Percentiles rank a stretch among this genome's conserved stretches.
Conservation (phyloP, 1,140 invertebrate genomes). For the Rhyacophila brunnea region DNA sequence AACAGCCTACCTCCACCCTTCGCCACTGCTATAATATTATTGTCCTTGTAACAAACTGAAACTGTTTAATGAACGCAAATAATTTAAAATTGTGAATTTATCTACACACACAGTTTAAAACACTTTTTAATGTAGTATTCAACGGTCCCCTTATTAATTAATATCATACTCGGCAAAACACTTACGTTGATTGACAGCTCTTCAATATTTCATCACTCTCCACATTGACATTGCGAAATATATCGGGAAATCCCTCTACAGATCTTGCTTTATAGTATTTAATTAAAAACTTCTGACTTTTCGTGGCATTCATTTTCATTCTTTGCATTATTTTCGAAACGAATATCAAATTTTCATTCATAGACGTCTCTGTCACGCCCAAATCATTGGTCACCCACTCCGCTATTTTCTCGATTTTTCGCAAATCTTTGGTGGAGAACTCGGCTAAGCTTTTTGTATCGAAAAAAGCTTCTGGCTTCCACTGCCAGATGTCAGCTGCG, state of each 20-base stretch:
- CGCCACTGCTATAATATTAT: no score
- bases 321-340: conserved; percentile 17
- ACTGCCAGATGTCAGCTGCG: conserved; percentile 21
- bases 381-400: conserved; percentile 25
- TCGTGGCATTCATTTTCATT: conserved; percentile 24
- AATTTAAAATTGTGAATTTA: no score
- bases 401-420: conserved; percentile 17
- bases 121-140: no score
- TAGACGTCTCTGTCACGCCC: conserved; percentile 12
- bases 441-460: conserved; percentile 14
- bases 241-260: conserved; percentile 11
- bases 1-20: no score
- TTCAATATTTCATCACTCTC: conserved; percentile 32
- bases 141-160: no score
- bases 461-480: conserved; percentile 8
- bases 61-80: no score
- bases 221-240: conserved; percentile 26
- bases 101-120: no score
- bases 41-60: no score
- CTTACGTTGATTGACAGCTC: conserved; percentile 31
- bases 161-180: no score
- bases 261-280: conserved; percentile 30
- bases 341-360: conserved; percentile 17
- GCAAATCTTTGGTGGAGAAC: conserved; percentile 17
- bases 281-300: conserved; percentile 15